Evolutionary conservation across 2,888 invertebrate genomes (phyloP).

Genomic region (Luperina nickerlii): DNA sequence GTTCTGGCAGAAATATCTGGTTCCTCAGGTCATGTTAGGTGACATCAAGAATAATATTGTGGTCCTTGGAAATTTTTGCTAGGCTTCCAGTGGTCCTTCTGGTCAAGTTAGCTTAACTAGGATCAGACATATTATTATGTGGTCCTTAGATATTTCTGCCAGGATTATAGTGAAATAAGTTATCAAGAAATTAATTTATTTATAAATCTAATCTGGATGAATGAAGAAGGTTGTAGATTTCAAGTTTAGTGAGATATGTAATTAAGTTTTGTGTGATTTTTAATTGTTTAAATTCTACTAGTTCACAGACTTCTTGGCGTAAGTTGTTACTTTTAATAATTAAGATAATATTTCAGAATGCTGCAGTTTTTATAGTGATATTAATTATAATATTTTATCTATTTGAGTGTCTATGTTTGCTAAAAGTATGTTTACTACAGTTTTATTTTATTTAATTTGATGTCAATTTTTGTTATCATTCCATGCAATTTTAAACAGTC

Average conservation of each 20-base stretch:
- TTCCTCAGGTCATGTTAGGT: background rate
- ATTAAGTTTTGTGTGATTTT: conserved; percentile 16
- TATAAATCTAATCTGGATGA: conserved; percentile 1
- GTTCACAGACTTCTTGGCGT: conserved; percentile 34
- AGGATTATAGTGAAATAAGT: conserved; percentile 24
- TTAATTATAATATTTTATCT: conserved; percentile 40
- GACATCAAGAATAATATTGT: background rate
- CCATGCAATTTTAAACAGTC: conserved; percentile 1
- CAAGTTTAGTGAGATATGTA: conserved; percentile 6
- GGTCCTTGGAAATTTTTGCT: conserved; percentile 21
- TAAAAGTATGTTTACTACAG: background rate
- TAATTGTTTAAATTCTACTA: conserved; percentile 5
- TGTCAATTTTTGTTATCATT: conserved; percentile 3
- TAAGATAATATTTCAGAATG: conserved; percentile 20
- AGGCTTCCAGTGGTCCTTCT: background rate
- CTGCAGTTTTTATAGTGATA: conserved; percentile 49
- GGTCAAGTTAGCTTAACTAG: background rate
- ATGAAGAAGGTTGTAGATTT: conserved; percentile 19
- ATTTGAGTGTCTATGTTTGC: conserved; percentile 7
- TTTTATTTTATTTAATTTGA: background rate
- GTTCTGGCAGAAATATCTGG: conserved; percentile 7
- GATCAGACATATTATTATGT: background rate
- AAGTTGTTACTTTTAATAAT: conserved; percentile 15
- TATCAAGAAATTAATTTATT: conserved; percentile 32
- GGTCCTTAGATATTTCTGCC: conserved; percentile 29